Evolutionary conservation across 1,140 invertebrate species (phyloP), one percentile per base, ranked within the genome.

Genomic region (Tetragonula clypearis): DNA sequence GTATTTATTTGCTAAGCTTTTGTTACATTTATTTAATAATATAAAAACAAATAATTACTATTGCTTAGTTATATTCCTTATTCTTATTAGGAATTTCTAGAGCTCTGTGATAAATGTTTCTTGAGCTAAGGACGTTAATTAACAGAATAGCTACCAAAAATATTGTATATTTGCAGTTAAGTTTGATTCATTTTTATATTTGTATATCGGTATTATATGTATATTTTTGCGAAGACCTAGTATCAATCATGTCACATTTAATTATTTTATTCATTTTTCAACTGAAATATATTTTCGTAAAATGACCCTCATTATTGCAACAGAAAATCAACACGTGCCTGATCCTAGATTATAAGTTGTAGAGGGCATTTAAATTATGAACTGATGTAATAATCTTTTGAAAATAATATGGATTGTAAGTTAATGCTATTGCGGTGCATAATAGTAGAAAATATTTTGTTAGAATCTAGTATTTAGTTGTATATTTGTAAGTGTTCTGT

Each of bases 141-240:
- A 82, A 62, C 26, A 73, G 62, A 77, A 75, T 87, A 76, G 68
- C 77, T 88, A 86, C 75, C 77, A 90, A 89, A 89, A 91, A 79
- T 74, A 80, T 76, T 92, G 89, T 92, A 91, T 82, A 85, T 85
- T 88, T 56, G 71, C 90, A 89, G 82, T 91, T 91, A 91, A 87
- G 90, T 90, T 91, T 89, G 83, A 85, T 87, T 87, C 79, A 89
- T 91, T 88, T 88, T 89, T 90, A 90, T 82, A 30, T 90, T 89
- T 79, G 82, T 65, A 90, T 85, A 83, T 85, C 74, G 85, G 76
- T 84, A 49, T 90, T 89, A 77, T 71, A 68, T 91, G 81, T 85
- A 87, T 72, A 86, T 83, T 88, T 71, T 84, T 88, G 56, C 58
- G 76, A 86, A 55, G 62, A 89, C 56, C 35, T 65, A 82, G n/a